Evolutionary conservation across 2,113 vertebrate genomes (phyloP), one percentile per base, ranked within the genome.

Genomic region (Beaufortia kweichowensis): DNA sequence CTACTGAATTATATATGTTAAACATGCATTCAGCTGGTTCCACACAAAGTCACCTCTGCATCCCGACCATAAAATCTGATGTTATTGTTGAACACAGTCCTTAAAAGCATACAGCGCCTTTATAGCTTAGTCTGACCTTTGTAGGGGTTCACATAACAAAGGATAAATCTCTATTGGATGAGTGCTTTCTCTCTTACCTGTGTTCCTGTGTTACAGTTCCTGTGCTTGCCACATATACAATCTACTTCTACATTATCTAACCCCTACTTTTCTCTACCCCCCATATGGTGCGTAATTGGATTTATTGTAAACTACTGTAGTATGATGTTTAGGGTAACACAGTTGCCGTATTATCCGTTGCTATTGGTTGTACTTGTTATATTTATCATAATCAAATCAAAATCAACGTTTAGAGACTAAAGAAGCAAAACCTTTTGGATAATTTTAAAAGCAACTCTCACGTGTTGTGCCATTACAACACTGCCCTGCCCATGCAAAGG

Each of bases 181-280:
- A 3, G 39, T 35, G 1, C 23, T 21, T 64, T 48, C 29, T 6
- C 46, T 17, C 21, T n/a, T n/a, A n/a, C n/a, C n/a, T n/a, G n/a
- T n/a, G n/a, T n/a, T n/a, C 24, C 31, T 55, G 59, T 55, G 62
- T 12, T 65, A 3, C 14, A 69, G 57, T 55, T 50, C 62, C 72
- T 76, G 53, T 76, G 81, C 72, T 73, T 76, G 81, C 72, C 77
- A 79, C 77, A 55, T 76, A 66, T 43, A 53, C 72, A 23, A 64
- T 72, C 28, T 29, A 50, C 43, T 69, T 71, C 60, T 31, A 24
- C 56, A 55, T 50, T 10, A 71, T 76, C 66, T 55, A 26, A 24
- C 74, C 60, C 28, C n/a, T 9, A 15, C 33, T 43, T 10, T 10
- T 69, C n/a, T 14, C 6, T 67, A 35, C 7, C 8, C 24, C 14